A percentile compares a stretch with the other conserved stretches of the same genome.
phyloP scores from a whole-genome alignment of 2,797 vertebrate species.

The Margarornis squamiger region DNA sequence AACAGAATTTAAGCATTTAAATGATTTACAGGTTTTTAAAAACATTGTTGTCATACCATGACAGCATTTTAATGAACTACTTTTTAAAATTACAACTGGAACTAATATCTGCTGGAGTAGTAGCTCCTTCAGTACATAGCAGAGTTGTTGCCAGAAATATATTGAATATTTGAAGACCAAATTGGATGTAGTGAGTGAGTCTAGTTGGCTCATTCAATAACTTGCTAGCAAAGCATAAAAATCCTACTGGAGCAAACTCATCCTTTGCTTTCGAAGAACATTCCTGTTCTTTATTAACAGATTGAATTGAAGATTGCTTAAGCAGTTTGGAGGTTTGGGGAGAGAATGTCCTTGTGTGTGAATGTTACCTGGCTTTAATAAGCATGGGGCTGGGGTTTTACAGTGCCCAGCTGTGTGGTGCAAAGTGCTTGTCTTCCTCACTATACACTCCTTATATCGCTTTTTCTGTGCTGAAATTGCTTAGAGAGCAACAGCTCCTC shows the following conservation, averaged over 20 bases:
- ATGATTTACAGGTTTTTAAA: slow-evolving; percentile 12
- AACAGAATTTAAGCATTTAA: neutral
- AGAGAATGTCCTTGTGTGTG: neutral
- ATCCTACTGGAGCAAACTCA: neutral
- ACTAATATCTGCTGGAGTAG: slow-evolving; percentile 25
- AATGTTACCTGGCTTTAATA: neutral
- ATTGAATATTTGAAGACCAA: slow-evolving; percentile 19
- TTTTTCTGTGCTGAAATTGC: neutral
- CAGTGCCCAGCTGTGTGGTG: neutral
- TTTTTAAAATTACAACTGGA: slow-evolving; percentile 22
- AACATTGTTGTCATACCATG: neutral
- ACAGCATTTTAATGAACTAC: slow-evolving; percentile 18
- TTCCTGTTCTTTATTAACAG: neutral
- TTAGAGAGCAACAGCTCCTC: neutral
- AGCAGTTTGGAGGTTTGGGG: neutral
- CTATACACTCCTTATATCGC: neutral
- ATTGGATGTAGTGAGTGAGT: neutral
- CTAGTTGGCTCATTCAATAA: slow-evolving; percentile 17
- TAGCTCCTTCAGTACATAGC: neutral
- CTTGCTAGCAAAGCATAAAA: slow-evolving; percentile 1
- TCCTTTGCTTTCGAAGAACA: slow-evolving; percentile 14
- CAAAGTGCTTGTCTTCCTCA: neutral
- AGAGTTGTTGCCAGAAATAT: slow-evolving; percentile 41
- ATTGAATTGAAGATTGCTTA: neutral
- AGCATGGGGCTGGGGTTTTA: neutral